These are phyloP conservation scores for Homarus americanus DNA, from an alignment of 1,140 invertebrate species.

Conservation along the genomic window DNA sequence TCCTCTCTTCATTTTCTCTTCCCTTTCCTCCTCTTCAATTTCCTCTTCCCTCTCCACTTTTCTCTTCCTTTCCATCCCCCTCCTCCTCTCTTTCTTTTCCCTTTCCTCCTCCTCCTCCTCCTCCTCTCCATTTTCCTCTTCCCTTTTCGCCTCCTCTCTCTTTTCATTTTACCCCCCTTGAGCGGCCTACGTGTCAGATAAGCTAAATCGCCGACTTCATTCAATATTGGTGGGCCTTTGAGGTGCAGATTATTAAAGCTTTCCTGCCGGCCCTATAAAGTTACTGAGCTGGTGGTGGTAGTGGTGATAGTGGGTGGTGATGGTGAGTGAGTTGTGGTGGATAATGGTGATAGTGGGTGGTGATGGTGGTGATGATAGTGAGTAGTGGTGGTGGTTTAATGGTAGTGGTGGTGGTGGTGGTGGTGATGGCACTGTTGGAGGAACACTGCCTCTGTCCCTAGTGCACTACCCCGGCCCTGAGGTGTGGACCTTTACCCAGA, in stretches of 20 bases:
- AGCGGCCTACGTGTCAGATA: conserved; percentile 10
- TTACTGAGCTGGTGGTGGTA: neutral
- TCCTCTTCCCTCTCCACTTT: neutral
- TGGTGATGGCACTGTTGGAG: neutral
- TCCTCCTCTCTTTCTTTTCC: neutral
- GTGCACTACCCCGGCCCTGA: too few relatives aligned
- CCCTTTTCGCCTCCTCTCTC: neutral
- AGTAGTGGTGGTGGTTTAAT: too few relatives aligned
- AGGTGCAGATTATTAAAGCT: conserved; percentile 9
- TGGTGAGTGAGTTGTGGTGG: neutral
- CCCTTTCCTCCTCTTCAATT: neutral
- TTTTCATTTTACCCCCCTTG: neutral
- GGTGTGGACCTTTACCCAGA: too few relatives aligned
- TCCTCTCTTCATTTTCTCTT: neutral
- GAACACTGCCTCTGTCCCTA: too few relatives aligned
- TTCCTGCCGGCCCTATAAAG: neutral
- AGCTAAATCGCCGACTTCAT: conserved; percentile 21
- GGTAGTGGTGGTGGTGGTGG: conserved; percentile 1
- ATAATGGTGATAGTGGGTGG: neutral
- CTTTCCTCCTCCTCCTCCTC: neutral
- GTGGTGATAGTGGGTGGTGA: neutral
- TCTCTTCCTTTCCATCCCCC: neutral
- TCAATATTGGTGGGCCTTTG: conserved; percentile 9
- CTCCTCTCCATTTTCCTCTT: neutral
- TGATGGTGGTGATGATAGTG: too few relatives aligned